phyloP scores from a whole-genome alignment of 2,888 invertebrate genomes.

The Furcula furcula region DNA sequence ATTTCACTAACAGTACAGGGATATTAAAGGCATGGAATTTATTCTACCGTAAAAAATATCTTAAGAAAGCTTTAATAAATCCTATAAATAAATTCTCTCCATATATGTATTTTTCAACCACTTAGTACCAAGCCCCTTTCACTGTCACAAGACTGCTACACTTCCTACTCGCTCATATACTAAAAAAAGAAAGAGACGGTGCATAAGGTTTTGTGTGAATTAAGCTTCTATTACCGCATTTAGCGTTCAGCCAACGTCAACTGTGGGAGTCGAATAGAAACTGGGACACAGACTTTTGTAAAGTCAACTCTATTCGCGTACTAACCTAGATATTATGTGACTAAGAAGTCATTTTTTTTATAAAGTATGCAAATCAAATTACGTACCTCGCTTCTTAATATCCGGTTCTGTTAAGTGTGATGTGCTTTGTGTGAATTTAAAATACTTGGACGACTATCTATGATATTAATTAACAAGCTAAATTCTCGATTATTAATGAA shows the following conservation, averaged over 20 bases:
- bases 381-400: slow-evolving; percentile 1
- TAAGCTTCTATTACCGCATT: slow-evolving; percentile 30
- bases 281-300: slow-evolving; percentile 21
- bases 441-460: not conserved
- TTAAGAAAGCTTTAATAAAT: no score
- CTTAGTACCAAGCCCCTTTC: slow-evolving; percentile 48
- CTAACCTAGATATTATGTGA: slow-evolving; percentile 8
- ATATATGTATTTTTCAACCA: no score
- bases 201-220: slow-evolving; percentile 24
- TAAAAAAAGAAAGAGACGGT: slow-evolving; percentile 17
- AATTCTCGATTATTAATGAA: no score
- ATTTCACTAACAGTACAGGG: no score
- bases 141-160: slow-evolving; percentile 37
- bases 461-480: not conserved
- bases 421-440: not conserved
- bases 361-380: slow-evolving; percentile 2
- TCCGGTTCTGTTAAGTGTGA: not conserved
- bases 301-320: slow-evolving; percentile 11
- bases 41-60: no score
- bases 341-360: slow-evolving; percentile 11
- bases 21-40: no score
- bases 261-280: slow-evolving; percentile 11
- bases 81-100: no score
- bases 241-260: slow-evolving; percentile 21
- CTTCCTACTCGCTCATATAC: slow-evolving; percentile 13